Conservation (phyloP, 2,888 invertebrate genomes). For the Keiferia lycopersicella region DNA sequence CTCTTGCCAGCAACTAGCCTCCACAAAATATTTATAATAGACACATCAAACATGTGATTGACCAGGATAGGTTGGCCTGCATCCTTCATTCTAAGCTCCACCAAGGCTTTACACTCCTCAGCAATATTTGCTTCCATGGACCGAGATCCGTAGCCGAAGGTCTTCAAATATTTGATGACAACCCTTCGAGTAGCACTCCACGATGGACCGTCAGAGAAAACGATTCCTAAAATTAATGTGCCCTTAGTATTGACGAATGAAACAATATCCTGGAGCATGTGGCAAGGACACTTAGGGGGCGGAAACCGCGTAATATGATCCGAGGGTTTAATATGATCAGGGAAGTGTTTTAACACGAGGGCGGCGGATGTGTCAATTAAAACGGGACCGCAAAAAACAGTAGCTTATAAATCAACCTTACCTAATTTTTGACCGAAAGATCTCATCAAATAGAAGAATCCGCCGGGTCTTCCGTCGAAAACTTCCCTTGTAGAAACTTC, state of each 20-base stretch:
- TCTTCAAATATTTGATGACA: constrained; percentile 83
- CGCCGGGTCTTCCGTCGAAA: constrained; percentile 87
- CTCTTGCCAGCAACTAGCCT: constrained; percentile 85
- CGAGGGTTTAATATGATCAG: too few species aligned
- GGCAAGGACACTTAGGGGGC: neutral
- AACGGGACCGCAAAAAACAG: neutral
- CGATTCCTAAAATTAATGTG: constrained; percentile 80
- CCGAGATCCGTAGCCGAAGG: constrained; percentile 83
- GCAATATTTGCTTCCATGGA: constrained; percentile 83
- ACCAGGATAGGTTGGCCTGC: constrained; percentile 68
- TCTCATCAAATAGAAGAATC: constrained; percentile 85
- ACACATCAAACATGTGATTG: constrained; percentile 82
- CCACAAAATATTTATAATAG: constrained; percentile 87
- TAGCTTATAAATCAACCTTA: constrained; percentile 43
- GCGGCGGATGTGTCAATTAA: neutral
- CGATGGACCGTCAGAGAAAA: constrained; percentile 84
- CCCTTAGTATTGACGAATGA: neutral
- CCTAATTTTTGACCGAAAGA: constrained; percentile 86
- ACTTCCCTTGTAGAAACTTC: constrained; percentile 84
- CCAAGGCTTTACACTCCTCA: constrained; percentile 82
- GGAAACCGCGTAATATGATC: neutral
- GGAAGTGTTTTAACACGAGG: neutral
- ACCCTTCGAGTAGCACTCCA: constrained; percentile 85
- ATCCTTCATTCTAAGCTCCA: constrained; percentile 65
- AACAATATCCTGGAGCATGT: neutral